A percentile compares a stretch with the other conserved stretches of the same genome.
These are phyloP conservation scores for Tringa solitaria DNA, from an alignment of 2,113 vertebrate species.

Conservation along the genomic window DNA sequence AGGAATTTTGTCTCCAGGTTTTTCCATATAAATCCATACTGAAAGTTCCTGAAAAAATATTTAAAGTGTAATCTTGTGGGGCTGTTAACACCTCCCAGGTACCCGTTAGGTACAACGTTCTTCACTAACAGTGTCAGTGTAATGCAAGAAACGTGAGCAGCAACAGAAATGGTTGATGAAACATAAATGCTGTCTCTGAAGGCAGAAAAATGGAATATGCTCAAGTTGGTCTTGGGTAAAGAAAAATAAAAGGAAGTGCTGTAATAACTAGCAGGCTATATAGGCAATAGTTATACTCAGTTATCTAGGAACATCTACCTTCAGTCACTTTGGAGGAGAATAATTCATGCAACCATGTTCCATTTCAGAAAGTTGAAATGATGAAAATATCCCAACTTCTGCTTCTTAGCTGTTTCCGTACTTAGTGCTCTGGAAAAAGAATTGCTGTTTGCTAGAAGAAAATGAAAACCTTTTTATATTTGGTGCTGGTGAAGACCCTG, in stretches of 20 bases:
- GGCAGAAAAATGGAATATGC: neutral
- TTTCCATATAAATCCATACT: neutral
- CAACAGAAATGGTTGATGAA: neutral
- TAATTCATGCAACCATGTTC: neutral
- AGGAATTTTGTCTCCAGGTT: neutral
- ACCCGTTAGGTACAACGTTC: neutral
- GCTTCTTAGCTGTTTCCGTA: neutral
- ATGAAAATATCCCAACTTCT: neutral
- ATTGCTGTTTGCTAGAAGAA: neutral
- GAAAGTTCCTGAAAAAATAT: neutral
- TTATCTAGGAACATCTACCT: neutral
- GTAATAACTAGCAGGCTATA: neutral
- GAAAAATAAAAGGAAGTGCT: neutral
- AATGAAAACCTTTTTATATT: neutral
- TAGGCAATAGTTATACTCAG: neutral
- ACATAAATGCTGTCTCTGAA: fast-evolving
- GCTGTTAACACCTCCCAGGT: neutral
- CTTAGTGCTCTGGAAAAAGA: neutral
- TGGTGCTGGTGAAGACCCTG: neutral
- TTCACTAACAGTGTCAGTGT: neutral
- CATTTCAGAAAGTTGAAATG: neutral
- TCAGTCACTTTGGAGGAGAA: fast-evolving
- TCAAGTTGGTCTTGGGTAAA: neutral
- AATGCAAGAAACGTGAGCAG: neutral
- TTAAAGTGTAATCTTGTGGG: neutral